Evolutionary conservation across 2,113 vertebrate species (phyloP).

Genomic region (Indicator indicator): DNA sequence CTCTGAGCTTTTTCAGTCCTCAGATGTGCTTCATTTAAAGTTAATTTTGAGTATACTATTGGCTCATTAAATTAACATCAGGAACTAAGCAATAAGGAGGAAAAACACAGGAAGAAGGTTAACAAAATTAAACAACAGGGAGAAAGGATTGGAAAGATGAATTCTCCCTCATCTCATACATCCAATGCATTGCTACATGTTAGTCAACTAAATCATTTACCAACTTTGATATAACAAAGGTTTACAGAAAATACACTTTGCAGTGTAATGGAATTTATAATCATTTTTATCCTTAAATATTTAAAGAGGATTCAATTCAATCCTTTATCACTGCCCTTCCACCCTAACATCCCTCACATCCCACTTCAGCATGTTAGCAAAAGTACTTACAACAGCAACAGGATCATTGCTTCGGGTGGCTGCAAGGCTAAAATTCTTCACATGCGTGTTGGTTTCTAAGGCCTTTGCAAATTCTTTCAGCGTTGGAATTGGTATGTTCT

Average conservation of each 20-base stretch:
- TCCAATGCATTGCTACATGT: neutral
- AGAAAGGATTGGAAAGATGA: neutral
- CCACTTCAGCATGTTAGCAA: fast-evolving
- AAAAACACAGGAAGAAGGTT: neutral
- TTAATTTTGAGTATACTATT: neutral
- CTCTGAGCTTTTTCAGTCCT: neutral
- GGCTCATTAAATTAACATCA: neutral
- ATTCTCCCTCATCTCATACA: neutral
- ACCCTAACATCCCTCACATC: neutral
- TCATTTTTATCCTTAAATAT: neutral
- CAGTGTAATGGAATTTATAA: neutral
- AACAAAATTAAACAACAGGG: neutral
- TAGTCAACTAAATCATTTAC: neutral
- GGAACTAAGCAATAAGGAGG: neutral
- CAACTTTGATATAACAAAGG: neutral
- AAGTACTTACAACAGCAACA: conserved; percentile 87
- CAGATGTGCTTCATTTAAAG: neutral
- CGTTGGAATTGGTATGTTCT: conserved; percentile 97
- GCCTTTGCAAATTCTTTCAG: conserved; percentile 96
- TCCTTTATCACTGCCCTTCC: neutral
- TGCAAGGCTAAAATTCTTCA: conserved; percentile 92
- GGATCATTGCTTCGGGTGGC: conserved; percentile 97
- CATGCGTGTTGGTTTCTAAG: conserved; percentile 89
- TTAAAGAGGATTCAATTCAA: neutral
- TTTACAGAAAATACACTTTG: neutral